Evolutionary conservation across 2,113 vertebrate genomes (phyloP).

Genomic region (Callaeas wilsoni): DNA sequence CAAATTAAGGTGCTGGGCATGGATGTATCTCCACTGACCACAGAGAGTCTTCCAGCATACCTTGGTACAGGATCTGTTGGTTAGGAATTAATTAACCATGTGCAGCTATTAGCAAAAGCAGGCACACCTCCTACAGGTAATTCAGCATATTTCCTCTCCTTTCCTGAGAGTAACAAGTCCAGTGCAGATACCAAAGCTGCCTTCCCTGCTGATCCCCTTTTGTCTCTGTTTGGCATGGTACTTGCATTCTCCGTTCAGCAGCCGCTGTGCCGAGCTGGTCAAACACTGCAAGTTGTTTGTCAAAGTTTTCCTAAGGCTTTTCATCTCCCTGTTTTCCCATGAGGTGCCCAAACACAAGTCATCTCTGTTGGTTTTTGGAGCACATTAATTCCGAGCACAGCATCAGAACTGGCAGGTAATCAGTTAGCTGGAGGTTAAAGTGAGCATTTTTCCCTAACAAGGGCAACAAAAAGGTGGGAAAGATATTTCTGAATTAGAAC

Average conservation of each 20-base stretch:
- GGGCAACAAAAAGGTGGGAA: background rate
- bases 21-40: background rate
- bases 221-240: background rate
- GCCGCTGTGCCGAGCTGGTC: conserved; percentile 44
- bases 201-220: background rate
- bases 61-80: background rate
- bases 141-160: background rate
- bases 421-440: background rate
- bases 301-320: conserved; percentile 33
- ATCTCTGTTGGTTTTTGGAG: conserved; percentile 7
- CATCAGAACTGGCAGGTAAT: conserved; percentile 3
- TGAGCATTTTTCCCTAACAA: background rate
- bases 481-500: background rate
- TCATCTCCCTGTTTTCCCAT: conserved; percentile 9
- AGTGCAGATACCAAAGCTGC: background rate
- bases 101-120: background rate
- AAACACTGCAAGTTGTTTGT: conserved; percentile 29
- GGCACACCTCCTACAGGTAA: conserved; percentile 43
- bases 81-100: background rate
- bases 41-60: background rate
- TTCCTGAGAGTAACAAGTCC: background rate
- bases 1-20: background rate
- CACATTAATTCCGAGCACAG: conserved; percentile 27
- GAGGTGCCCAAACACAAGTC: conserved; percentile 21
- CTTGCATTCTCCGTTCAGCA: background rate